Percentiles rank a stretch among this genome's conserved stretches.
phyloP scores from a whole-genome alignment of 2,113 vertebrate genomes.

The Trogon melanurus region DNA sequence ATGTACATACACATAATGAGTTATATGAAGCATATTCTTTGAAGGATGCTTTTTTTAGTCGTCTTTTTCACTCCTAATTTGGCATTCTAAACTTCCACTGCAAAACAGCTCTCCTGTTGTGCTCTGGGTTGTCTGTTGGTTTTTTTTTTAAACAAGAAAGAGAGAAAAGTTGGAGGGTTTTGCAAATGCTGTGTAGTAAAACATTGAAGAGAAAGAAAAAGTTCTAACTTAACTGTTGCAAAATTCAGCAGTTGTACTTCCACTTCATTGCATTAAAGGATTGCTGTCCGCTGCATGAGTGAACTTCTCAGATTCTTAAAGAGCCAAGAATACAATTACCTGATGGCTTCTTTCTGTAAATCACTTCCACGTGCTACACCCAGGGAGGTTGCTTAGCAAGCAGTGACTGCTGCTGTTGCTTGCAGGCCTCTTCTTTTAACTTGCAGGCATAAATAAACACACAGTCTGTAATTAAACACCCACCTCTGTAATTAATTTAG shows the following conservation, averaged over 20 bases:
- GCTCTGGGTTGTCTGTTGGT: neutral
- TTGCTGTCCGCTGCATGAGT: neutral
- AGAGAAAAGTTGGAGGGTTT: neutral
- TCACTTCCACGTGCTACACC: fast-evolving
- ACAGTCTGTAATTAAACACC: neutral
- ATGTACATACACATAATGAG: fast-evolving
- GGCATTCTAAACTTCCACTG: neutral
- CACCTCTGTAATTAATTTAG: neutral
- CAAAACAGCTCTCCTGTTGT: neutral
- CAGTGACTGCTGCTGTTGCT: neutral
- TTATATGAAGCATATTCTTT: neutral
- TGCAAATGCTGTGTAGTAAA: neutral
- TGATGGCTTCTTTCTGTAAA: neutral
- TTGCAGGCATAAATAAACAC: neutral
- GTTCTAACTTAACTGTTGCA: neutral
- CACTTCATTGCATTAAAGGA: neutral
- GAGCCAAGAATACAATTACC: neutral
- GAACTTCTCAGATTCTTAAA: neutral
- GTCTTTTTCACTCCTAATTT: neutral
- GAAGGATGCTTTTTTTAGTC: neutral
- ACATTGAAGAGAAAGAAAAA: neutral
- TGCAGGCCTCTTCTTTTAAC: neutral
- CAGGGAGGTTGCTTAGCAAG: neutral
- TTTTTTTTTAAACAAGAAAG: neutral
- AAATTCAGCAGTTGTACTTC: neutral